Percentiles rank a stretch among this genome's conserved stretches.
Evolutionary conservation across 2,888 invertebrate genomes (phyloP).

Genomic region (Diogma glabrata): DNA sequence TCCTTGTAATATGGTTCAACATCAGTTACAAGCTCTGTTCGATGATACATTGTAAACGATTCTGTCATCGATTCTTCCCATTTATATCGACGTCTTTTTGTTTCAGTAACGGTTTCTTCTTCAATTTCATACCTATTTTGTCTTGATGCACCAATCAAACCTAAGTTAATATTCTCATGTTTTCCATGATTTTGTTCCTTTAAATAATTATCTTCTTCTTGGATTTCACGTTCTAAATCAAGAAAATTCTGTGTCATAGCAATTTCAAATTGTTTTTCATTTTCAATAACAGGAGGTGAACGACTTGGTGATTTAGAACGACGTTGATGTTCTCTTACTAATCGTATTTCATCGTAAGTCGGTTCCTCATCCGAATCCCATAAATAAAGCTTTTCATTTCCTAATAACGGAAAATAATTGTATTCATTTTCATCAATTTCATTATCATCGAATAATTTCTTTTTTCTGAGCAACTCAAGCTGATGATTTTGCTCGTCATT

Average conservation of each 20-base stretch:
- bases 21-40: background rate
- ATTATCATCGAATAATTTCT: background rate
- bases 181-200: background rate
- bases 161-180: background rate
- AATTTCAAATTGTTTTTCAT: background rate
- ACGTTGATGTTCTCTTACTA: conserved; percentile 2
- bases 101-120: background rate
- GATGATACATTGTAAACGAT: background rate
- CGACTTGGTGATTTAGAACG: background rate
- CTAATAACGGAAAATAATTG: background rate
- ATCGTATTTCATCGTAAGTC: background rate
- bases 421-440: conserved; percentile 3
- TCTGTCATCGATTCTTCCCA: background rate
- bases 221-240: conserved; percentile 4
- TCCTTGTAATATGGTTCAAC: too few species aligned
- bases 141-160: background rate
- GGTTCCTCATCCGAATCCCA: conserved; percentile 5
- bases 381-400: background rate
- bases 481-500: background rate
- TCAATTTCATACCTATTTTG: too few species aligned
- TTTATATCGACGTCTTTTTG: background rate
- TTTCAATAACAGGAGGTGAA: background rate
- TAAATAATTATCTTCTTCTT: background rate
- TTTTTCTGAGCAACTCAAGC: background rate
- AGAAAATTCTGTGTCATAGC: conserved; percentile 3